Conservation (phyloP, 2,797 vertebrate genomes). For the Microchirus variegatus region DNA sequence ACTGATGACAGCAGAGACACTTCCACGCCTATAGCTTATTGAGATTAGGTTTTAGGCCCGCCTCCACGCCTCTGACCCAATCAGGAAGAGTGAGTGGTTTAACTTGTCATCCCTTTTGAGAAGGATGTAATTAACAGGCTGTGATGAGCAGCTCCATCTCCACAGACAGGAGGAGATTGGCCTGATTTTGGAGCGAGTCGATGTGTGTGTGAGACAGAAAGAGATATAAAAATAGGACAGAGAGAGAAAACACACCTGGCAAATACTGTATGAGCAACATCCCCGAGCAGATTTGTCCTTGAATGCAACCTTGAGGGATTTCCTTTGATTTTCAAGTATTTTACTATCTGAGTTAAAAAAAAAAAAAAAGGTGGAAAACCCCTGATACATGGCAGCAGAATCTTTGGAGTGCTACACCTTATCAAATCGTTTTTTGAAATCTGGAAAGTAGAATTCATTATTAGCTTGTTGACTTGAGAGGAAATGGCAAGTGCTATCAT, state of each 20-base stretch:
- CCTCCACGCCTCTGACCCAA: constrained; percentile 52
- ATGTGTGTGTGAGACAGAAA: constrained; percentile 6
- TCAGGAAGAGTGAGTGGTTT: constrained; percentile 65
- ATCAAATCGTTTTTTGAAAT: constrained; percentile 3
- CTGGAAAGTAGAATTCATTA: constrained; percentile 6
- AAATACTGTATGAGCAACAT: constrained; percentile 31
- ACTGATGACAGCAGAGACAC: constrained; percentile 40
- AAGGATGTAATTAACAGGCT: constrained; percentile 75
- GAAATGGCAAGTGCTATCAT: background rate
- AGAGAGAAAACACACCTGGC: constrained; percentile 30
- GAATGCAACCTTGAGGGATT: constrained; percentile 44
- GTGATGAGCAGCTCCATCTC: constrained; percentile 76
- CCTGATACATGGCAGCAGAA: constrained; percentile 3
- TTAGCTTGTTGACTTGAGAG: constrained; percentile 14
- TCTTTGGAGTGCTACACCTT: constrained; percentile 9
- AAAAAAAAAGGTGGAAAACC: constrained; percentile 11
- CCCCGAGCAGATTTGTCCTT: constrained; percentile 46
- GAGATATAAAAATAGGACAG: background rate
- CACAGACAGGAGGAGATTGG: constrained; percentile 68
- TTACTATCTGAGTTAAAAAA: constrained; percentile 10
- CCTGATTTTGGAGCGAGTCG: constrained; percentile 57
- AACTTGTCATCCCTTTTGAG: constrained; percentile 77
- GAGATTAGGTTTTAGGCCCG: constrained; percentile 58
- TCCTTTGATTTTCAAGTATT: constrained; percentile 21
- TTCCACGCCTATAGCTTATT: constrained; percentile 66